Evolutionary conservation across 2,888 invertebrate species (phyloP), one percentile per base, ranked within the genome.

Genomic region (Hoplodrina ambigua): DNA sequence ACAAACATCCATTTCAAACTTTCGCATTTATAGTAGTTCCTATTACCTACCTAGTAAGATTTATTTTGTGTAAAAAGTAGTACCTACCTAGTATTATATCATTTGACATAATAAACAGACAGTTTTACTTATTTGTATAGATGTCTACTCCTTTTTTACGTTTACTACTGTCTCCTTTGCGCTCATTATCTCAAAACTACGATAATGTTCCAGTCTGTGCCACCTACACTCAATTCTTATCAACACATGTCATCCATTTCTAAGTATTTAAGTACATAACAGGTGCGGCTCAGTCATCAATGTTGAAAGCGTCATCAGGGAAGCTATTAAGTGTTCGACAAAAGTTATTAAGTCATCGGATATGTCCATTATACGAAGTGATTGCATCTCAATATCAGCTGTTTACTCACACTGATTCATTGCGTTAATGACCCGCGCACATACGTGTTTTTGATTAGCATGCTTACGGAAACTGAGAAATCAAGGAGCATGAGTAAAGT

Each of bases 381-480:
- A 81, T 64, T 49, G 60, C 70, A 62, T 58, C 57, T 63, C 59
- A 60, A 53, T 67, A 72, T 65, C 81, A 79, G 72, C 72, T 72
- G 78, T 58, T 61, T 68, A 59, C 63, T 76, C 44, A n/a, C 37
- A 25, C 46, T 84, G 83, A 84, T 72, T 84, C 80, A 80, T 54
- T 58, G 50, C 67, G 55, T 54, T 82, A 68, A 70, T 75, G 71
- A 75, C 61, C 69, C 25, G 2, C 25, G 25, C 25, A 25, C 25
- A 25, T 71, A 70, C 80, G 61, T 71, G 67, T 76, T 50, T 19
- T 74, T 66, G 68, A 74, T 72, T 70, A 50, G 46, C 52, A 72
- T 52, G 30, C 62, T 67, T 66, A 33, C 63, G 66, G 78, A 72
- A 81, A 66, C 57, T 20, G 25, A 66, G 56, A 63, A 64, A 54